phyloP scores from a whole-genome alignment of 1,140 invertebrate genomes.

The Sycophaga agraensis region DNA sequence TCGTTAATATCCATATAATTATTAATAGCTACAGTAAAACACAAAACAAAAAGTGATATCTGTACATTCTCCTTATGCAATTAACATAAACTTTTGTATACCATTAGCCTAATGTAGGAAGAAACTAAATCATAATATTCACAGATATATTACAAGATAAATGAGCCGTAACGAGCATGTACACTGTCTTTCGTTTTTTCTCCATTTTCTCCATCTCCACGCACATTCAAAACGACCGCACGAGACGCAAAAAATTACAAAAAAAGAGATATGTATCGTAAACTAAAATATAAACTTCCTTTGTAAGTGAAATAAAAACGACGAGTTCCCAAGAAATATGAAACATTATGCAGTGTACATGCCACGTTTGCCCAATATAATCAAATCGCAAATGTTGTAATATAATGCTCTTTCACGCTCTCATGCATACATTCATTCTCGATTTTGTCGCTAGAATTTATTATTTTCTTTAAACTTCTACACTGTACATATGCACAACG shows the following conservation, averaged over 20 bases:
- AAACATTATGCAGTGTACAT: conserved; percentile 38
- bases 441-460: conserved; percentile 23
- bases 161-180: conserved; percentile 43
- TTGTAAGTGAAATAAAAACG: conserved; percentile 16
- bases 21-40: conserved; percentile 61
- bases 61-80: conserved; percentile 58
- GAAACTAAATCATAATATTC: conserved; percentile 60
- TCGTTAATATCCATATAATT: conserved; percentile 61
- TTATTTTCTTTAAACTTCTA: conserved; percentile 49
- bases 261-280: conserved; percentile 20
- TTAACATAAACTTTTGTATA: conserved; percentile 57
- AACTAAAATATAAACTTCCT: conserved; percentile 16
- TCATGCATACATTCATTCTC: conserved; percentile 17
- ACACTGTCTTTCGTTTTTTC: conserved; percentile 36
- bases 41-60: conserved; percentile 60
- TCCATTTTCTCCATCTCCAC: conserved; percentile 6
- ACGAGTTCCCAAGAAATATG: not conserved
- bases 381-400: conserved; percentile 50
- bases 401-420: conserved; percentile 40
- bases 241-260: conserved; percentile 17
- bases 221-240: not conserved
- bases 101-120: conserved; percentile 57
- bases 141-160: conserved; percentile 60
- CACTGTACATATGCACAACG: conserved; percentile 59
- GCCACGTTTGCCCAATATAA: conserved; percentile 43